Percentiles rank a stretch among this genome's conserved stretches.
Evolutionary conservation across 2,888 invertebrate species (phyloP).

Genomic region (Oscheius sp.): DNA sequence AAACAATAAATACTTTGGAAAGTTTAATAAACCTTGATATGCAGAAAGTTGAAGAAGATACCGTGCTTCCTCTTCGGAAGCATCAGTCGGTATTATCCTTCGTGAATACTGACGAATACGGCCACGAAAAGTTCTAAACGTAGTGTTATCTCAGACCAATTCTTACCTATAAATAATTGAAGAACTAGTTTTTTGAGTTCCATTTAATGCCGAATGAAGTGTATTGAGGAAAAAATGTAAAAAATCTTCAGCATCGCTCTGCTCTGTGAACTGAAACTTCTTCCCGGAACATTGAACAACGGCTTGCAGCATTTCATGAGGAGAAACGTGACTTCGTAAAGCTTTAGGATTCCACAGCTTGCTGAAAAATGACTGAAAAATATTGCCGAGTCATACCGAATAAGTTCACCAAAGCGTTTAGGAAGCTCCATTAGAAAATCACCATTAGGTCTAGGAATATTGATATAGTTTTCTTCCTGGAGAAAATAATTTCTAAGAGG

Average conservation of each 20-base stretch:
- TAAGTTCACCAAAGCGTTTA: conserved; percentile 73
- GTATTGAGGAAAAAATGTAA: conserved; percentile 97
- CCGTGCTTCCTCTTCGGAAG: conserved; percentile 63
- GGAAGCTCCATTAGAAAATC: conserved; percentile 91
- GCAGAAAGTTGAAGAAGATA: conserved; percentile 61
- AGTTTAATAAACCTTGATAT: conserved; percentile 56
- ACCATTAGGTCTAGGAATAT: conserved; percentile 88
- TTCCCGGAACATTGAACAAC: conserved; percentile 90
- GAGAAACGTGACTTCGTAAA: conserved; percentile 98
- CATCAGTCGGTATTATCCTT: conserved; percentile 90
- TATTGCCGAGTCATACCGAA: conserved; percentile 25
- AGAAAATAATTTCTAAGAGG: conserved; percentile 94
- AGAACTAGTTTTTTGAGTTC: conserved; percentile 78
- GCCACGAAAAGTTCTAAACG: conserved; percentile 80
- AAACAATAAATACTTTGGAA: neutral
- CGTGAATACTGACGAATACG: conserved; percentile 78
- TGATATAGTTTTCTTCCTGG: conserved; percentile 86
- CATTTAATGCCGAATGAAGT: conserved; percentile 90
- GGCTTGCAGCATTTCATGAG: conserved; percentile 96
- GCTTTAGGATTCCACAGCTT: conserved; percentile 99
- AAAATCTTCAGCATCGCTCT: conserved; percentile 97
- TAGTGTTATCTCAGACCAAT: neutral
- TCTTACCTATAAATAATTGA: conserved; percentile 82
- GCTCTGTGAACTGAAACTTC: conserved; percentile 98
- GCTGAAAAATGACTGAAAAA: conserved; percentile 71